Conservation (phyloP, 2,888 invertebrate species). For the Drosophila merina region DNA sequence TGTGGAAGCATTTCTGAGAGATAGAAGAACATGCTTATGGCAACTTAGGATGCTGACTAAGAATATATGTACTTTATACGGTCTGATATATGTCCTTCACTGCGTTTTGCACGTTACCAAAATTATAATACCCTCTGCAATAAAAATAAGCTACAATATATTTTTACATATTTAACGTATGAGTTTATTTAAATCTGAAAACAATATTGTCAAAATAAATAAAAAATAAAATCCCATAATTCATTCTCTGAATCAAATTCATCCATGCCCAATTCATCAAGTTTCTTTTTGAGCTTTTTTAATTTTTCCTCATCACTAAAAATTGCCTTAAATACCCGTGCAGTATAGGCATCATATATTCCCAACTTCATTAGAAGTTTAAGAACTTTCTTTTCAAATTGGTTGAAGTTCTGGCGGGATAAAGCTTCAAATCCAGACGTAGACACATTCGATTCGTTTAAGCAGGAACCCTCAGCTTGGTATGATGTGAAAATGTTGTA, state of each 20-base stretch:
- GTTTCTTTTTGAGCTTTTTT: constrained; percentile 40
- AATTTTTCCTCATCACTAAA: constrained; percentile 49
- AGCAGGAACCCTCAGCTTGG: background rate
- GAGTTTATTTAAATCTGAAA: background rate
- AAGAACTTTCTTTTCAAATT: constrained; percentile 36
- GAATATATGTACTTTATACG: no score
- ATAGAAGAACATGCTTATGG: no score
- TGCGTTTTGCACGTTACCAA: no score
- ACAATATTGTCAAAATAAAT: constrained; percentile 13
- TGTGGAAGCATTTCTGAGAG: no score
- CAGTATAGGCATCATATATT: constrained; percentile 33
- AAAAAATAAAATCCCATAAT: constrained; percentile 51
- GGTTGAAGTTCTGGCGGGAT: background rate
- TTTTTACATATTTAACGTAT: no score
- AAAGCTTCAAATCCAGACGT: background rate
- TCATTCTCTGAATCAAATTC: constrained; percentile 1
- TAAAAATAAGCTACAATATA: no score
- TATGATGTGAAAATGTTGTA: constrained; percentile 24
- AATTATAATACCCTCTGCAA: no score
- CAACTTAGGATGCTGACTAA: no score
- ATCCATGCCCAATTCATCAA: constrained; percentile 24
- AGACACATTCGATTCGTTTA: background rate
- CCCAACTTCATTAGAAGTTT: constrained; percentile 41
- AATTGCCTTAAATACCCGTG: constrained; percentile 48
- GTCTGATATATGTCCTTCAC: no score